A percentile compares a stretch with the other conserved stretches of the same genome.
Conservation (phyloP, 2,888 invertebrate genomes). For the Netelia virgata region DNA sequence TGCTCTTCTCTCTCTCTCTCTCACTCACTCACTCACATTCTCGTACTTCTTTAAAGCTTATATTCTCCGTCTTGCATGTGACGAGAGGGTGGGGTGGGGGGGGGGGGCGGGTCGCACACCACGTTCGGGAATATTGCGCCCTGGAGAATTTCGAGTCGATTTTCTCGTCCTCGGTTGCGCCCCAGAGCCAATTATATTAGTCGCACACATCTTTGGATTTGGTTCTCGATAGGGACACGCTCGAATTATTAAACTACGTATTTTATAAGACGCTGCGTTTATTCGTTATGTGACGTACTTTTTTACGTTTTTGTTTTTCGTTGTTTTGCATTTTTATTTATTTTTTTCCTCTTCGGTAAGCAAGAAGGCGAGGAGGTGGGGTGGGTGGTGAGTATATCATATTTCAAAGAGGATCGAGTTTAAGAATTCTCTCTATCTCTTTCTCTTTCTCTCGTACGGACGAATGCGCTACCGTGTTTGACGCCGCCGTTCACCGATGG, state of each 20-base stretch:
- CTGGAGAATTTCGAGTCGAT: constrained; percentile 52
- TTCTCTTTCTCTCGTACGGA: constrained; percentile 12
- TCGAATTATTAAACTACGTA: constrained; percentile 26
- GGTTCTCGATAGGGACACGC: constrained; percentile 57
- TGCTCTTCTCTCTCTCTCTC: constrained; percentile 9
- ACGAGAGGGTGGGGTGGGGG: neutral
- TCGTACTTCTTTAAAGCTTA: constrained; percentile 28
- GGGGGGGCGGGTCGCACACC: neutral
- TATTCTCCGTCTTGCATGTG: constrained; percentile 3
- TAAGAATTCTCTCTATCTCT: constrained; percentile 24
- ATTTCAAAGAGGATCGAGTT: constrained; percentile 61
- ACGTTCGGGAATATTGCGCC: constrained; percentile 58
- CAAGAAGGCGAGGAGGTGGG: too few species aligned
- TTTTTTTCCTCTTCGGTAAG: too few species aligned
- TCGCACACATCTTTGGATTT: constrained; percentile 26
- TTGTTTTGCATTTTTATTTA: constrained; percentile 6
- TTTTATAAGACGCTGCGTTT: neutral
- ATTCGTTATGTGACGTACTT: neutral
- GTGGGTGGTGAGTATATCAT: constrained; percentile 28
- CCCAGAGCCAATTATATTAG: constrained; percentile 65
- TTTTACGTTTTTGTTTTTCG: neutral
- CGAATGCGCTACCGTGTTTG: constrained; percentile 27
- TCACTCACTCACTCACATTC: constrained; percentile 18
- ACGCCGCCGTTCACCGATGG: too few species aligned
- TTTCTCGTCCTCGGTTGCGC: constrained; percentile 44